Conservation (phyloP, 2,797 vertebrate genomes). For the Alfaro cultratus region DNA sequence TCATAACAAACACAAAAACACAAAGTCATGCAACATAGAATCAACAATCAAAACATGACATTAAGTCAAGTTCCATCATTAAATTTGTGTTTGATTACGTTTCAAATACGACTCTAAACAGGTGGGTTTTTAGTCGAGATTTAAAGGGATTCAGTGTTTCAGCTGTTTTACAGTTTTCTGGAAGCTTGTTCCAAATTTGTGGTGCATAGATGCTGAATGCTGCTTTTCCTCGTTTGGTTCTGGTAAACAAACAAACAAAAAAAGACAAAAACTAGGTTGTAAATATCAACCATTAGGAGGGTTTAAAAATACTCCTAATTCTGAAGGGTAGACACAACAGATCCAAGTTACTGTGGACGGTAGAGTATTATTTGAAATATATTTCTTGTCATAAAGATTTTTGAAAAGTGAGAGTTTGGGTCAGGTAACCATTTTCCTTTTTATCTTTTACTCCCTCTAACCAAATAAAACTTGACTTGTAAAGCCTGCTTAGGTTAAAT, state of each 20-base stretch:
- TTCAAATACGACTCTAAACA: too few relatives aligned
- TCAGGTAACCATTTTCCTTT: background rate
- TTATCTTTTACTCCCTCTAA: background rate
- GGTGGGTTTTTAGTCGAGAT: too few relatives aligned
- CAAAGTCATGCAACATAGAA: too few relatives aligned
- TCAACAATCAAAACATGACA: too few relatives aligned
- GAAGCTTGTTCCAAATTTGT: too few relatives aligned
- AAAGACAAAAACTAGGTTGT: background rate
- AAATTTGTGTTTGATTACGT: too few relatives aligned
- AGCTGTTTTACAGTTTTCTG: too few relatives aligned
- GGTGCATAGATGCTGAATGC: too few relatives aligned
- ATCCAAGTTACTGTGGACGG: background rate
- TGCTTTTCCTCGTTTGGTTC: too few relatives aligned
- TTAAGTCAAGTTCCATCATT: too few relatives aligned
- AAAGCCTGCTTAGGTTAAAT: background rate
- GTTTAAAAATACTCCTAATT: background rate
- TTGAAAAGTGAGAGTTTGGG: background rate
- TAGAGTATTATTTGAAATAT: background rate
- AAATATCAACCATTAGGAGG: background rate
- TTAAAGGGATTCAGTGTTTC: too few relatives aligned
- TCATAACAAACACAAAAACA: too few relatives aligned
- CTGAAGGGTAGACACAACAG: background rate
- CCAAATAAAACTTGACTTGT: background rate
- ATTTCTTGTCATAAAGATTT: background rate
- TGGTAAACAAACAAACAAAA: background rate